phyloP scores from a whole-genome alignment of 2,113 vertebrate species.

The Trichechus manatus region DNA sequence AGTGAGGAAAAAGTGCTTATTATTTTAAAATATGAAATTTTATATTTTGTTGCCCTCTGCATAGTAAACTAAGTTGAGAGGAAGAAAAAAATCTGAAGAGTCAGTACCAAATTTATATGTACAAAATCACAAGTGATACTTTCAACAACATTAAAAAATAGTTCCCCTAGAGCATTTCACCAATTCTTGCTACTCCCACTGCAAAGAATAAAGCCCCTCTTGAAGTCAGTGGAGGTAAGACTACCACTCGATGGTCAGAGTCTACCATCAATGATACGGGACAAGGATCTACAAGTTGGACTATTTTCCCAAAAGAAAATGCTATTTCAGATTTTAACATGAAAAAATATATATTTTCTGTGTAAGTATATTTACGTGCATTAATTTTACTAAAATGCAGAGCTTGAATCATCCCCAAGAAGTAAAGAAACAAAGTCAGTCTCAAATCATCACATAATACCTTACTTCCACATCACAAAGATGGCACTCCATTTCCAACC shows the following conservation, averaged over 20 bases:
- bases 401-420: constrained; percentile 9
- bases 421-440: background rate
- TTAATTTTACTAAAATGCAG: constrained; percentile 31
- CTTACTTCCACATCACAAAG: constrained; percentile 66
- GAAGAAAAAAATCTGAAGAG: background rate
- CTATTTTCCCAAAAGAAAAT: constrained; percentile 38
- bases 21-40: constrained; percentile 28
- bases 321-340: constrained; percentile 11
- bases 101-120: background rate
- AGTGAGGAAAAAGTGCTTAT: background rate
- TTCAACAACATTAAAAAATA: constrained; percentile 4
- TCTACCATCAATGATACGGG: background rate
- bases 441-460: background rate
- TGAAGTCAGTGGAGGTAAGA: background rate
- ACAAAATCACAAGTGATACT: background rate
- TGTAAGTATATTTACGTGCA: background rate
- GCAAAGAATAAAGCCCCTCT: background rate
- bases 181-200: background rate
- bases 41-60: background rate
- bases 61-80: background rate
- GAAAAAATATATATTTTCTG: background rate
- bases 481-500: constrained; percentile 49
- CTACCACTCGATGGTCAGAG: background rate
- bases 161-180: background rate
- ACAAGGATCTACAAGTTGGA: background rate